Evolutionary conservation across 1,140 invertebrate genomes (phyloP), one percentile per base, ranked within the genome.

Genomic region (Mya arenaria): DNA sequence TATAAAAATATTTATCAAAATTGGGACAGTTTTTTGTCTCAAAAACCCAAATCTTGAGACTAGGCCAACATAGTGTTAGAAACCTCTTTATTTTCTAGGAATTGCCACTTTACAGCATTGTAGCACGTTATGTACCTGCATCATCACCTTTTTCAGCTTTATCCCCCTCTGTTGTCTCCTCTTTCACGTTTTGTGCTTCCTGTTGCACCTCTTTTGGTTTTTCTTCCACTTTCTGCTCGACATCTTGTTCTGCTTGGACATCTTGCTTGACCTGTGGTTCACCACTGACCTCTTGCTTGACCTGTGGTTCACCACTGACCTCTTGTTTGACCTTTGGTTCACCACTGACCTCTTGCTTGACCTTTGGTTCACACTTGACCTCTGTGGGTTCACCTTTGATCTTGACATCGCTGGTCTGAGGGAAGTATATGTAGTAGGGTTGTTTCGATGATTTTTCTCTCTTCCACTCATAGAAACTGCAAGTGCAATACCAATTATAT

Each of bases 381-480:
- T 72, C 34, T 55, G 15, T 34, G 41, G 19, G 28, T 34, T 60
- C 96, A 95, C 58, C n/a, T n/a, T n/a, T n/a, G n/a, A n/a, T n/a
- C n/a, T n/a, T n/a, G n/a, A n/a, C n/a, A n/a, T n/a, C n/a, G n/a
- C n/a, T n/a, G n/a, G n/a, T n/a, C n/a, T n/a, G n/a, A n/a, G 94
- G 93, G 62, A 94, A 93, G 92, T 96, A 96, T 80, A 98, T 95
- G 79, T 96, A 95, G 92, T 96, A 97, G 0, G 97, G 96, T 90
- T 96, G 95, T 89, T 97, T 97, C 34, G 90, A 91, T 1, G 85
- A 89, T 87, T 91, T 89, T 5, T 83, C 87, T 15, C 95, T 95
- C 91, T 97, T 95, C 97, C 97, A 98, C 93, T 98, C 97, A 92
- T 96, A 98, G 90, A 96, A 97, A 2, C 92, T 93, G 48, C 32